Base-by-base conservation (phyloP, 2,797 vertebrate genomes). In the Hydrolagus colliei region DNA sequence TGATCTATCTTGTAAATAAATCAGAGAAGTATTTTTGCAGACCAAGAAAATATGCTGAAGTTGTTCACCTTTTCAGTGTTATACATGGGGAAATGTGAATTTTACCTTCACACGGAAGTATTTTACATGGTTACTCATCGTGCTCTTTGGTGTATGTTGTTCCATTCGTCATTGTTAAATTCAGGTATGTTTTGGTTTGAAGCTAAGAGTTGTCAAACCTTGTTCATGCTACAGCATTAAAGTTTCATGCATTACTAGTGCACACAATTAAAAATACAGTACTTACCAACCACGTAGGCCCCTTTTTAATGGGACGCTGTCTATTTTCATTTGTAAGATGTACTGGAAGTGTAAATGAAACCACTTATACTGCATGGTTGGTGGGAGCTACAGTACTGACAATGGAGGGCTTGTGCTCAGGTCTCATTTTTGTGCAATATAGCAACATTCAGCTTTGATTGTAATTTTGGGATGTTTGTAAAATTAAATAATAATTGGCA, bases 181-280 rank as follows among this genome's bases (percentile, higher is more conserved):
- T 52, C 6, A 52, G 41, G 41, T 52, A 52, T 52, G 10, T 61
- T 20, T 16, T 77, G 12, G 18, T 77, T 77, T 59, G 52, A 12
- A 74, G 73, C 14, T 20, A 20, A 61, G 75, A 11, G 52, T 16
- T 61, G 52, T 61, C 52, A 20, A 77, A 16, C n/a, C 41, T 12
- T 77, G 52, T n/a, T 61, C 61, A 77, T 61, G 10, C 59, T 77
- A 77, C 75, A 77, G 10, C 75, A 77, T 11, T 77, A 61, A 61
- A 18, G 18, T 77, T 20, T 12, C 52, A 6, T 12, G 52, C 41
- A n/a, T 77, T 9, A 41, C 52, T 9, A 5, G 59, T 61, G 18
- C 41, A 77, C 52, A 20, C 75, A 52, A n/a, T 77, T 61, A 9
- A 41, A 77, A 77, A 9, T 61, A 61, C 61, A 20, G 9, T n/a